phyloP scores from a whole-genome alignment of 2,113 vertebrate species.

The Pelodiscus sinensis region DNA sequence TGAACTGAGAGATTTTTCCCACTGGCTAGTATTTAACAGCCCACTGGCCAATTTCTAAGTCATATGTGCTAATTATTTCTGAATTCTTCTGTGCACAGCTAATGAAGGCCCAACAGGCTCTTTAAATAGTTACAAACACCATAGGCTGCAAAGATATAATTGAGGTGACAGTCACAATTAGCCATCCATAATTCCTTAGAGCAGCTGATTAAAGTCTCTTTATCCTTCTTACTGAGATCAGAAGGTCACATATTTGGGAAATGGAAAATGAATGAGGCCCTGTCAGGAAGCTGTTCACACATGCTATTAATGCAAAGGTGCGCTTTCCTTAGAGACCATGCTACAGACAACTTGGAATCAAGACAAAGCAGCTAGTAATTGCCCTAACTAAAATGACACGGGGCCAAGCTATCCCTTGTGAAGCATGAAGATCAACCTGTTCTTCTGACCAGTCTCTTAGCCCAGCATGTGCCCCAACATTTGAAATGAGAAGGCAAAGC shows the following conservation, averaged over 20 bases:
- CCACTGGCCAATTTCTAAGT: slow-evolving; percentile 79
- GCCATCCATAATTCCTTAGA: slow-evolving; percentile 69
- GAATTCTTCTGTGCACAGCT: slow-evolving; percentile 75
- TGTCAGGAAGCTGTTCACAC: background rate
- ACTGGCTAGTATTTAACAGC: slow-evolving; percentile 80
- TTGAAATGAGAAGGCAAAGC: background rate
- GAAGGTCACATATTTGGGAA: slow-evolving; percentile 61
- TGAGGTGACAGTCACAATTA: slow-evolving; percentile 78
- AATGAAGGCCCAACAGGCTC: slow-evolving; percentile 66
- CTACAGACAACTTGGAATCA: background rate
- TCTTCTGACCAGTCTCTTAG: accelerated
- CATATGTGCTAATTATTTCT: slow-evolving; percentile 68
- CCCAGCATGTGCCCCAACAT: background rate
- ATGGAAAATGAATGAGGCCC: slow-evolving; percentile 53
- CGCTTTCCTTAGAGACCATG: accelerated
- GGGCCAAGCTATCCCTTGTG: accelerated
- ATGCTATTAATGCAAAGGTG: accelerated
- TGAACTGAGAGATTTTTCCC: slow-evolving; percentile 70
- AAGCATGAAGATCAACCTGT: background rate
- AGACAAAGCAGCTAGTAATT: background rate
- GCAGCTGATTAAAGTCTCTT: slow-evolving; percentile 72
- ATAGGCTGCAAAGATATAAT: slow-evolving; percentile 60
- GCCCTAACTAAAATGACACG: accelerated
- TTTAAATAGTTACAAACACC: slow-evolving; percentile 30
- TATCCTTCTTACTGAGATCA: slow-evolving; percentile 56